phyloP scores from a whole-genome alignment of 2,797 vertebrate genomes.

The Tarsius wallacei region DNA sequence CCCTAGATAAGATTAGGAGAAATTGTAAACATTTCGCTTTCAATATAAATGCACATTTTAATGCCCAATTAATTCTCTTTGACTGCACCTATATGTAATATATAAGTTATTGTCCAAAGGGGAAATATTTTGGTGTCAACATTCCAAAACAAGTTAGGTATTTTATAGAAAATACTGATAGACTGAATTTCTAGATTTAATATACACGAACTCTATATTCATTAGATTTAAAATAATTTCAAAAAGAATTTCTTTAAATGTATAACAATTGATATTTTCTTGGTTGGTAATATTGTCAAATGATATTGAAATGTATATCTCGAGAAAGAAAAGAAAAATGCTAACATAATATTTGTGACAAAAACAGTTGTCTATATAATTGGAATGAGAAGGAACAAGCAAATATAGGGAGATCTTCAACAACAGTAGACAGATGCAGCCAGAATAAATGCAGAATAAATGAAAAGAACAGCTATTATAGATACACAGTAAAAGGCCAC shows the following conservation, averaged over 20 bases:
- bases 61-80: not conserved
- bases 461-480: not conserved
- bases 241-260: not conserved
- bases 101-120: not conserved
- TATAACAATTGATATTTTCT: not conserved
- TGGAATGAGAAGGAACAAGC: not conserved
- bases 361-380: not conserved
- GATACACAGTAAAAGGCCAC: not conserved
- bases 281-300: not conserved
- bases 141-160: not conserved
- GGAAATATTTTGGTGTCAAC: not conserved
- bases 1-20: not conserved
- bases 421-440: not conserved
- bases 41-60: not conserved
- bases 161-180: not conserved
- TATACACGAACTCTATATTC: not conserved
- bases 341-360: conserved; percentile 12
- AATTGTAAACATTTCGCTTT: not conserved
- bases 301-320: not conserved
- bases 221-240: not conserved
- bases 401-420: not conserved
- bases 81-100: not conserved
- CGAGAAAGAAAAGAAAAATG: not conserved
- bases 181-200: not conserved
- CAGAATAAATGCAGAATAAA: not conserved